phyloP scores from a whole-genome alignment of 2,888 invertebrate species.

The Epiblema foenella region DNA sequence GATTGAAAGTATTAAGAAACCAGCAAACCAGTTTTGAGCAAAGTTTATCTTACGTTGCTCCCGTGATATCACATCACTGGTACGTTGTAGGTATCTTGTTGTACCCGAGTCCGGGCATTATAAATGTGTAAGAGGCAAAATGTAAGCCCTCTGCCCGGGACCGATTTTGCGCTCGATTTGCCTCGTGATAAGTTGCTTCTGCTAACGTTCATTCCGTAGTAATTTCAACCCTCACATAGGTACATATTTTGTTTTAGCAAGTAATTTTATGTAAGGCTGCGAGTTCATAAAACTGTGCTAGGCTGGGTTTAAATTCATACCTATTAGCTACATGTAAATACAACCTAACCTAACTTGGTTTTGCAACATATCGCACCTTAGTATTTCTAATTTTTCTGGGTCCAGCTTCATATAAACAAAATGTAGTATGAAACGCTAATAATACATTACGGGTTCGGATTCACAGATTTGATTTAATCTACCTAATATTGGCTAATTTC shows the following conservation, averaged over 20 bases:
- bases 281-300: not conserved
- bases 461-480: too few relatives aligned
- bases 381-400: too few relatives aligned
- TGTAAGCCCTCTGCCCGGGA: conserved; percentile 43
- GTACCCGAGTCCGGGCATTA: conserved; percentile 21
- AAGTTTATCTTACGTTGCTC: not conserved
- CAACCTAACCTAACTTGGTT: too few relatives aligned
- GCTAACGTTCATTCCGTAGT: conserved; percentile 25
- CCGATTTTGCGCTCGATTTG: conserved; percentile 58
- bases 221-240: conserved; percentile 12
- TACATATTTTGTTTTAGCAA: conserved; percentile 17
- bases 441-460: too few relatives aligned
- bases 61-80: not conserved
- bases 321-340: too few relatives aligned
- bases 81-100: conserved; percentile 8
- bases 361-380: too few relatives aligned
- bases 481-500: too few relatives aligned
- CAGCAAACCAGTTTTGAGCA: too few relatives aligned
- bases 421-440: too few relatives aligned
- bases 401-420: too few relatives aligned
- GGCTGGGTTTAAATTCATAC: too few relatives aligned
- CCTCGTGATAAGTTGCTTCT: conserved; percentile 57
- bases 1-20: too few relatives aligned
- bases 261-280: not conserved
- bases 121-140: conserved; percentile 37